Evolutionary conservation across 2,113 vertebrate genomes (phyloP), one percentile per base, ranked within the genome.

Genomic region (Oryzias curvinotus): DNA sequence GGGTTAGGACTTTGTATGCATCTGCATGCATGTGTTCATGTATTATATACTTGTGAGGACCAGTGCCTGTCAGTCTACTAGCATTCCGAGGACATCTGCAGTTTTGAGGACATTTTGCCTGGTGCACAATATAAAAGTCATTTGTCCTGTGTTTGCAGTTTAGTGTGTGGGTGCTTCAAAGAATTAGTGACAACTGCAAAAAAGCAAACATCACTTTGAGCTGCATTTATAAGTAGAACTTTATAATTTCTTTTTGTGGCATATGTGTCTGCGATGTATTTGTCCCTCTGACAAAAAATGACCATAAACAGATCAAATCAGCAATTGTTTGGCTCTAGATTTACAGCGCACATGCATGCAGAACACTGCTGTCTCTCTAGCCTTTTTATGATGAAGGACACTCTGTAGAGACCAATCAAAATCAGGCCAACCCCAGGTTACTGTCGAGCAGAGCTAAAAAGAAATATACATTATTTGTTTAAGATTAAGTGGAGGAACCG

Each of bases 261-360:
- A 21, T 46, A 13, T 51, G 36, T 66, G n/a, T 77, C 60, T 72
- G 46, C 71, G 82, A 82, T 75, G 71, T 65, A 80, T 84, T 86
- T 80, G 48, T 69, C 55, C 82, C 68, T 76, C 68, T 80, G 62
- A 73, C n/a, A 1, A 45, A 68, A 78, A 84, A 78, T 81, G 62
- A 75, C 57, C 79, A 72, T 68, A 67, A 80, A 79, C 66, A 57
- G 60, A 79, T 65, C 68, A 79, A 81, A 80, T 80, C 73, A 59
- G 55, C 74, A 80, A 84, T 90, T 84, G 79, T 80, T 74, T 77
- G 74, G 67, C 77, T 73, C 50, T 60, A 68, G 62, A 70, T 80
- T 81, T 72, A 69, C 62, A 64, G 65, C 51, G 71, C 62, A 68
- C n/a, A 72, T 42, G 52, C 49, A 57, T 73, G 65, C 57, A 62